These are phyloP conservation scores for Rhamnusium bicolor DNA, from an alignment of 2,888 invertebrate genomes.

Conservation along the genomic window DNA sequence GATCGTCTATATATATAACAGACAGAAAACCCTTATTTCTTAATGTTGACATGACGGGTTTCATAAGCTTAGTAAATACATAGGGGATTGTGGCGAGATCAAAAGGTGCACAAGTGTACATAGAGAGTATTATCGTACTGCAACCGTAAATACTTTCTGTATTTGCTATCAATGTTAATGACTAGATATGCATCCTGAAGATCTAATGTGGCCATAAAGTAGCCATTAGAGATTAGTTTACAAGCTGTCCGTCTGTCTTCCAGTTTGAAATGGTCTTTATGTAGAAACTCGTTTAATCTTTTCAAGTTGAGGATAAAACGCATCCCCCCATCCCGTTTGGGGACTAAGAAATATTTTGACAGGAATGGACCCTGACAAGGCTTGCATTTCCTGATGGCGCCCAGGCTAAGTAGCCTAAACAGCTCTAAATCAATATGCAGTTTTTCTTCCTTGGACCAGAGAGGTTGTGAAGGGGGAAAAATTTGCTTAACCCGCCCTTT, in stretches of 20 bases:
- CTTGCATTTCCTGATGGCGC: background rate
- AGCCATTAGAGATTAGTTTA: background rate
- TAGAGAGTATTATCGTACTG: background rate
- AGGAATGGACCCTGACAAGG: background rate
- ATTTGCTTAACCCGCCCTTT: background rate
- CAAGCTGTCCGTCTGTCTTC: background rate
- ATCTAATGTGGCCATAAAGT: background rate
- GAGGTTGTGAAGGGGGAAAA: background rate
- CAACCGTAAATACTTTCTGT: background rate
- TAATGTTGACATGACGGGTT: constrained; percentile 36
- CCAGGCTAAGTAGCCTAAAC: background rate
- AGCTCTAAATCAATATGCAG: background rate
- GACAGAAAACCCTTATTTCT: constrained; percentile 29
- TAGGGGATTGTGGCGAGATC: background rate
- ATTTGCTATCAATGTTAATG: background rate
- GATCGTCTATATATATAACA: constrained; percentile 44
- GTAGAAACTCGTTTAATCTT: background rate
- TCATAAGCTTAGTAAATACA: constrained; percentile 42
- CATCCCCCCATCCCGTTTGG: background rate
- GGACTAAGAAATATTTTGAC: background rate
- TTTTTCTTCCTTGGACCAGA: background rate
- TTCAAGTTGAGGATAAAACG: constrained; percentile 1
- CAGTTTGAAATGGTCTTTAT: background rate
- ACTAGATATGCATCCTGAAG: background rate
- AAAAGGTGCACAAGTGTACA: background rate